Percentiles rank a stretch among this genome's conserved stretches.
phyloP scores from a whole-genome alignment of 2,888 invertebrate species.

The Eugnorisma glareosa region DNA sequence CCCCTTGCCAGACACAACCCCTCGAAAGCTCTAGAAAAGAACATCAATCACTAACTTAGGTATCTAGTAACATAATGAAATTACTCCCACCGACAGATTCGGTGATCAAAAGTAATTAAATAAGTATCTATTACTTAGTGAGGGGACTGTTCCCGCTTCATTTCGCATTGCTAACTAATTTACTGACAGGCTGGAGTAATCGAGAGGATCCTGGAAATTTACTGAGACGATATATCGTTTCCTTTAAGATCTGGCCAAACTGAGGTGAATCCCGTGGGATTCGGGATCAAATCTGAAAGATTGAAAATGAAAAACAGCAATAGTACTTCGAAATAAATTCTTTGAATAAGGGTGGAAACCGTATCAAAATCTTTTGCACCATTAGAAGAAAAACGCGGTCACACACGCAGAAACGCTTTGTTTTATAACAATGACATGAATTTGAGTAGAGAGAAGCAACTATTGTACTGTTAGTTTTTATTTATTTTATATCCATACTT shows the following conservation, averaged over 20 bases:
- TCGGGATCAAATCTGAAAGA: not conserved
- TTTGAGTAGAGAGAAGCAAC: no score
- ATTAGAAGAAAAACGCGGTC: not conserved
- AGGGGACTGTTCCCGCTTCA: constrained; percentile 2
- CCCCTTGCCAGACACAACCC: not conserved
- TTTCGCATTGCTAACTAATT: constrained; percentile 22
- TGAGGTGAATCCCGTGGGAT: not conserved
- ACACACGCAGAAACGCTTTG: not conserved
- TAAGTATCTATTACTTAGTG: constrained; percentile 25
- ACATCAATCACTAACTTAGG: constrained; percentile 31
- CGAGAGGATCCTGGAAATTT: not conserved
- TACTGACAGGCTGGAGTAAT: constrained; percentile 8
- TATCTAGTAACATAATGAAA: constrained; percentile 28
- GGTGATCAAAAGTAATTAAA: constrained; percentile 33
- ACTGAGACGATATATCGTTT: no score
- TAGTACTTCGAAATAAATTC: no score
- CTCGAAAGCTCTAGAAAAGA: constrained; percentile 7
- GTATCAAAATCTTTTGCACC: not conserved
- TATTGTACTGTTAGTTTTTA: no score
- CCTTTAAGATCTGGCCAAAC: not conserved
- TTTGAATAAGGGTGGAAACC: no score
- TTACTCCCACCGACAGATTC: constrained; percentile 27
- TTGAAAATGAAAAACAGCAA: not conserved
- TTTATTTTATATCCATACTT: no score
- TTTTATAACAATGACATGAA: not conserved